Base-by-base conservation (phyloP, 2,888 invertebrate genomes). In the Liodrosophila aerea region DNA sequence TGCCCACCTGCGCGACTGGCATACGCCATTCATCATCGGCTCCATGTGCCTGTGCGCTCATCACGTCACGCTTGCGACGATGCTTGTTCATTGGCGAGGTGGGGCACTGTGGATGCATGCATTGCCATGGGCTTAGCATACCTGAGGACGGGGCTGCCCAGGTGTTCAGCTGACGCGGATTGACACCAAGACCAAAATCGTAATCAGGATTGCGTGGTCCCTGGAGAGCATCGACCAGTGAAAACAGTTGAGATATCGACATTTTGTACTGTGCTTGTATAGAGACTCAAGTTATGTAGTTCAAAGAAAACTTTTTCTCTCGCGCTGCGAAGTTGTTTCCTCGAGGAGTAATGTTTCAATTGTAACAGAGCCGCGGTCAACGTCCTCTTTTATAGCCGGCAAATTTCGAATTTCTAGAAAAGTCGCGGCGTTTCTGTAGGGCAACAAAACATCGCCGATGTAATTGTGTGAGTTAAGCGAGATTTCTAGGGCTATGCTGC, bases 1-100 rank as follows among this genome's bases (percentile, higher is more conserved):
- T 92, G 78, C 93, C 93, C 30, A 91, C 72, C 49, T 64, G 75
- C 1, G 86, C 43, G 0, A 33, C 40, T 2, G 51, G 43, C 49
- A 56, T 34, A 4, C 18, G 11, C 54, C 54, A 56, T 16, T 9
- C 1, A 7, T 56, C 49, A 1, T 27, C 31, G 8, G 39, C 7
- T 8, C 12, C 39, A 4, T 61, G 54, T 9, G 47, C 12, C 9
- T 64, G 52, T 37, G 69, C 73, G 15, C 51, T 4, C 59, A 66
- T 37, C 50, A 68, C 44, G 31, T 68, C 57, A 5, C 75, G 72
- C 11, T 41, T 43, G 7, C 44, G 65, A 0, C 78, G 82, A 0
- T 22, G 56, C 41, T 65, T 64, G 29, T 53, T 60, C 7, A 47
- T 54, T 1, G 76, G 82, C 18, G 67, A 64, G 0, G 60, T 51